Evolutionary conservation across 2,888 invertebrate species (phyloP), one percentile per base, ranked within the genome.

Genomic region (Andrena haemorrhoa): DNA sequence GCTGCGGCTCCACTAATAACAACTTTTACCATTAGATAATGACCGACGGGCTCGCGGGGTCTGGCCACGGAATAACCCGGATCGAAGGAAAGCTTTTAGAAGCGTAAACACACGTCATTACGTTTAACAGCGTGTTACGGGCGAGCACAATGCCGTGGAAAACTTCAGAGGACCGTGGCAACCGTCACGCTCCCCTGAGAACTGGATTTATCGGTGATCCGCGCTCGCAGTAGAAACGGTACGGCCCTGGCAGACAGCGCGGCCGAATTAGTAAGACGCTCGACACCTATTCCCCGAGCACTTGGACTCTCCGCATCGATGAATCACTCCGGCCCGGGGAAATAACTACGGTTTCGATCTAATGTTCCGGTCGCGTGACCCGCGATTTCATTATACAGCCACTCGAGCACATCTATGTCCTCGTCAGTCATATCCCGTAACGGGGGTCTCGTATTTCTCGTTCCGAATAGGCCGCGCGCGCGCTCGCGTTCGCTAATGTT

Each of bases 321-420:
- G 66, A 65, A 80, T 63, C 75, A 83, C 79, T 72, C 79, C 66
- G 23, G 49, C 82, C 75, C 83, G 71, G 63, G 81, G 79, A 83
- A 85, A 87, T 81, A 66, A 83, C 75, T 29, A 63, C 20, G 79
- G 78, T 81, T 81, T 73, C 79, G 69, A 79, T 68, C 63, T 88
- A 85, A 86, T 89, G 83, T 79, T 82, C 77, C 75, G 84, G 85
- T 90, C 84, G 89, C 88, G 88, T 89, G 90, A 88, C 86, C 84
- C 79, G 70, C 82, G 84, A 90, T 89, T 90, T 89, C 81, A 87
- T 89, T 89, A 86, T 77, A 69, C 58, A 86, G 83, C 60, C 79
- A 80, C 75, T 72, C 69, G 84, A 75, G 63, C 31, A 81, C 83
- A 82, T 90, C 82, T 80, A 82, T 77, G 85, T 83, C 82, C 85